These are phyloP conservation scores for Plemyria rubiginata DNA, from an alignment of 2,888 invertebrate species.

Conservation along the genomic window DNA sequence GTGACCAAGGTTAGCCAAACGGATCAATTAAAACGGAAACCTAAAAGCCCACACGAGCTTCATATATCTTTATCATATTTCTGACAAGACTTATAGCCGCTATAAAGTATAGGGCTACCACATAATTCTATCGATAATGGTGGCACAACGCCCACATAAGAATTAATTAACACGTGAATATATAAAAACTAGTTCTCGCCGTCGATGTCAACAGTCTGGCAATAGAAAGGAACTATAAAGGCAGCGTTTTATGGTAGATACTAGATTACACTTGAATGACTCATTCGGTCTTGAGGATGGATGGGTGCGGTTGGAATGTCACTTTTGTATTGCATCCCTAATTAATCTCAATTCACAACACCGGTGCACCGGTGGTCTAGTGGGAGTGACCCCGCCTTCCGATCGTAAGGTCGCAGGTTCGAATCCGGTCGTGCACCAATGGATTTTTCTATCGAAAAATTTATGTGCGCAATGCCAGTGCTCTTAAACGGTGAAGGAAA, in stretches of 20 bases:
- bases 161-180: slow-evolving; percentile 81
- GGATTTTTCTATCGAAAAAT: too few species aligned
- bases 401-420: too few species aligned
- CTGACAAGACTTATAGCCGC: slow-evolving; percentile 67
- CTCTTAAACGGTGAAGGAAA: too few species aligned
- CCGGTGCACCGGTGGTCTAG: too few species aligned
- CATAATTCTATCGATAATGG: slow-evolving; percentile 79
- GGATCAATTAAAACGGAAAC: slow-evolving; percentile 25
- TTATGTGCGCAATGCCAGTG: too few species aligned
- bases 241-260: slow-evolving; percentile 63
- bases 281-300: slow-evolving; percentile 62
- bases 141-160: slow-evolving; percentile 75
- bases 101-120: slow-evolving; percentile 79
- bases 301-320: slow-evolving; percentile 59
- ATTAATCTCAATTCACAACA: slow-evolving; percentile 40
- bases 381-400: too few species aligned
- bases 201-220: slow-evolving; percentile 70
- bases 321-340: slow-evolving; percentile 46
- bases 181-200: slow-evolving; percentile 73
- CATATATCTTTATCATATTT: slow-evolving; percentile 68
- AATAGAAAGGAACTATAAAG: slow-evolving; percentile 73
- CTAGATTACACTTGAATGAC: slow-evolving; percentile 72
- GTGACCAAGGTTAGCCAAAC: not conserved
- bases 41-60: slow-evolving; percentile 56
- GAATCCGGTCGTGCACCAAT: too few species aligned